phyloP scores from a whole-genome alignment of 2,113 vertebrate genomes.

The Ginglymostoma cirratum region DNA sequence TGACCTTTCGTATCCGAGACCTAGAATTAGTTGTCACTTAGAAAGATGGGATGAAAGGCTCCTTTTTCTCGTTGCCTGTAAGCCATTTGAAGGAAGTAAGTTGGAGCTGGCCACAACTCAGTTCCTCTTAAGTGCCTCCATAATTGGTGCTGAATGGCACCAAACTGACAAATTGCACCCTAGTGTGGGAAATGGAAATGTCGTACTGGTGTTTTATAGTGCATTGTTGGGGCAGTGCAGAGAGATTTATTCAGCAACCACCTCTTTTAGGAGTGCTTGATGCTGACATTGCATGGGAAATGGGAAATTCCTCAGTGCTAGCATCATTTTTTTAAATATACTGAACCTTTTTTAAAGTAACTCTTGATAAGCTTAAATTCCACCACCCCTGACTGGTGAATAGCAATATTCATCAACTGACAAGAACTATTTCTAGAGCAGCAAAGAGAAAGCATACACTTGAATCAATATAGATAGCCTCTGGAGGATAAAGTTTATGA shows the following conservation, averaged over 20 bases:
- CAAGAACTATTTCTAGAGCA: background rate
- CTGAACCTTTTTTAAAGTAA: background rate
- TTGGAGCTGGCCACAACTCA: background rate
- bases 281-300: background rate
- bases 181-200: conserved; percentile 24
- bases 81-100: background rate
- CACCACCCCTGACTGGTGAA: background rate
- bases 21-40: background rate
- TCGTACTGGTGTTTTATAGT: conserved; percentile 14
- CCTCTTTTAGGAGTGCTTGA: conserved; percentile 24
- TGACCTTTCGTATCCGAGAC: background rate
- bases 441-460: background rate
- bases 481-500: background rate
- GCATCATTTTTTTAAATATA: background rate
- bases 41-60: background rate
- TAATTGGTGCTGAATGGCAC: conserved; percentile 14
- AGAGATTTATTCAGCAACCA: conserved; percentile 16
- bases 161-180: conserved; percentile 28
- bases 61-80: conserved; percentile 19
- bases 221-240: conserved; percentile 1
- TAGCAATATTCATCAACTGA: background rate
- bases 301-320: background rate
- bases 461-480: background rate
- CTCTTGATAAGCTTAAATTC: background rate
- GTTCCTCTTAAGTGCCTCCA: background rate